Percentiles rank a stretch among this genome's conserved stretches.
These are phyloP conservation scores for Cephus runcator DNA, from an alignment of 2,888 invertebrate species.

Conservation along the genomic window DNA sequence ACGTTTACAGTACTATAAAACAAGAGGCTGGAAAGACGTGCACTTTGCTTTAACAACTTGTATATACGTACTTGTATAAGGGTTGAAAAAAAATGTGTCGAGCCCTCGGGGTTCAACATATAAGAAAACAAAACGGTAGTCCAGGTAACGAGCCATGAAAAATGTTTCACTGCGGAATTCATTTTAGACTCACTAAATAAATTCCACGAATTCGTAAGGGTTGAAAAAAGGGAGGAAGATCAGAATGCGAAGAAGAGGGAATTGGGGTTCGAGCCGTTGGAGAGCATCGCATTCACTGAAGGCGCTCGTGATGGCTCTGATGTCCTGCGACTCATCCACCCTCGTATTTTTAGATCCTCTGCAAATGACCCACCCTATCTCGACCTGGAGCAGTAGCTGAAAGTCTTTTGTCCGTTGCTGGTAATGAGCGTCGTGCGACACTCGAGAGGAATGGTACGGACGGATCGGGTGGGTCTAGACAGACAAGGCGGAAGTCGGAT, in stretches of 20 bases:
- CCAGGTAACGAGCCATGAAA: not conserved
- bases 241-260: not conserved
- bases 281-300: not conserved
- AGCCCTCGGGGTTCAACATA: not conserved
- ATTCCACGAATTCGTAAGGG: not conserved
- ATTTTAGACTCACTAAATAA: not conserved
- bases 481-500: constrained; percentile 18
- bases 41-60: not conserved
- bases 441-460: constrained; percentile 25
- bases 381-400: not conserved
- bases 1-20: not conserved
- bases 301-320: not conserved
- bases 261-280: not conserved
- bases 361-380: not conserved
- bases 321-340: not conserved
- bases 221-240: not conserved
- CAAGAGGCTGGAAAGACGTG: not conserved
- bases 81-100: not conserved
- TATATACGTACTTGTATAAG: not conserved
- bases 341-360: constrained; percentile 23
- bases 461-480: constrained; percentile 10
- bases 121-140: not conserved
- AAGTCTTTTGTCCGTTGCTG: constrained; percentile 36
- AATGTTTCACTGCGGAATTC: not conserved
- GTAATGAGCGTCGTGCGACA: constrained; percentile 41